Evolutionary conservation across 2,113 vertebrate species (phyloP).

Genomic region (Gambusia affinis): DNA sequence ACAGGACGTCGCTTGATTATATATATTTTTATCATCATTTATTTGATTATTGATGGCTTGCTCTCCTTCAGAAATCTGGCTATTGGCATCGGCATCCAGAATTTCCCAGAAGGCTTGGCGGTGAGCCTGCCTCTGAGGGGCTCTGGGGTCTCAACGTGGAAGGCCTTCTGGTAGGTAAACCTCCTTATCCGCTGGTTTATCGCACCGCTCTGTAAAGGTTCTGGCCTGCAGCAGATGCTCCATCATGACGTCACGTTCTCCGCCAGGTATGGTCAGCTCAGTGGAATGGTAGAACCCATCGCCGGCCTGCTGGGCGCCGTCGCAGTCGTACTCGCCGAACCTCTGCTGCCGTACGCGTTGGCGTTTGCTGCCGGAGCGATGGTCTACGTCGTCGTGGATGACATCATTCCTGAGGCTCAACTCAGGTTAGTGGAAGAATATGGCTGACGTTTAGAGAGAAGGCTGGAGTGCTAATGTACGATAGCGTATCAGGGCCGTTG

Average conservation of each 20-base stretch:
- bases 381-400: constrained; percentile 96
- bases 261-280: constrained; percentile 94
- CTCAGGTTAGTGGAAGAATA: constrained; percentile 80
- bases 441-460: no score
- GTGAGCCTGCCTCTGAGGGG: constrained; percentile 92
- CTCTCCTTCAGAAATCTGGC: constrained; percentile 87
- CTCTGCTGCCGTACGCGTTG: constrained; percentile 91
- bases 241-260: background rate
- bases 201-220: background rate
- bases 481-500: no score
- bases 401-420: constrained; percentile 97
- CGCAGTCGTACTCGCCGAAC: constrained; percentile 87
- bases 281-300: constrained; percentile 95
- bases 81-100: constrained; percentile 96
- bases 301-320: constrained; percentile 86
- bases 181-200: background rate
- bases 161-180: constrained; percentile 88
- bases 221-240: background rate
- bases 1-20: background rate
- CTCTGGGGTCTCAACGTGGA: constrained; percentile 89
- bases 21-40: background rate
- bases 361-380: constrained; percentile 95
- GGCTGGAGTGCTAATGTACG: no score
- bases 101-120: constrained; percentile 96
- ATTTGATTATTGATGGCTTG: constrained; percentile 3